Percentiles rank a stretch among this genome's conserved stretches.
Conservation (phyloP, 2,888 invertebrate genomes). For the Xanthorhoe designata region DNA sequence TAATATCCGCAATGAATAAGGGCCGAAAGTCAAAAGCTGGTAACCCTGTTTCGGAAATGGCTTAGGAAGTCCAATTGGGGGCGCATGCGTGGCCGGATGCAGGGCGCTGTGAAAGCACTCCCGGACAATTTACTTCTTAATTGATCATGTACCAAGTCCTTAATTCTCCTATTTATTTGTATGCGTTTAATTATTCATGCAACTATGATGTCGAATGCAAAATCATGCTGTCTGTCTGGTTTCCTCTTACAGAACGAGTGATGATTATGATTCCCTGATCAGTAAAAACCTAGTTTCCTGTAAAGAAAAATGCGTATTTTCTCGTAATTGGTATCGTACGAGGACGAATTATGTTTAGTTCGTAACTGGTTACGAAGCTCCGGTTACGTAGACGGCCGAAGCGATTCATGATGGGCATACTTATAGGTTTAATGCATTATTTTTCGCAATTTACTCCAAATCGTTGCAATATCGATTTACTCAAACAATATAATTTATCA, state of each 20-base stretch:
- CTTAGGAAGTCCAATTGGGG: slow-evolving; percentile 85
- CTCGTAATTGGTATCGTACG: no score
- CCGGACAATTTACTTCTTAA: slow-evolving; percentile 67
- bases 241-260: slow-evolving; percentile 1
- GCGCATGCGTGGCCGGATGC: slow-evolving; percentile 77
- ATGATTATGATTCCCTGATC: no score
- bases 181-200: slow-evolving; percentile 28
- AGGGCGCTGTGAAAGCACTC: slow-evolving; percentile 77
- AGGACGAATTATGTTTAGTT: no score
- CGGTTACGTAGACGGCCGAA: no score
- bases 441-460: neutral
- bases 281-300: no score
- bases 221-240: slow-evolving; percentile 14
- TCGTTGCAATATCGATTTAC: neutral
- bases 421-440: neutral
- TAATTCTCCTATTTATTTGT: slow-evolving; percentile 35
- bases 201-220: slow-evolving; percentile 20
- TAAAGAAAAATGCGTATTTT: no score
- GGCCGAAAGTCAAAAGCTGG: slow-evolving; percentile 20
- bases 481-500: neutral
- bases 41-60: slow-evolving; percentile 72
- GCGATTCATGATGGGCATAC: no score
- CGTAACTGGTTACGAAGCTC: no score
- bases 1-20: slow-evolving; percentile 45
- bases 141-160: slow-evolving; percentile 50